Base-by-base conservation (phyloP, 92 coral and sea anemone species). In the Diadumene lineata region DNA sequence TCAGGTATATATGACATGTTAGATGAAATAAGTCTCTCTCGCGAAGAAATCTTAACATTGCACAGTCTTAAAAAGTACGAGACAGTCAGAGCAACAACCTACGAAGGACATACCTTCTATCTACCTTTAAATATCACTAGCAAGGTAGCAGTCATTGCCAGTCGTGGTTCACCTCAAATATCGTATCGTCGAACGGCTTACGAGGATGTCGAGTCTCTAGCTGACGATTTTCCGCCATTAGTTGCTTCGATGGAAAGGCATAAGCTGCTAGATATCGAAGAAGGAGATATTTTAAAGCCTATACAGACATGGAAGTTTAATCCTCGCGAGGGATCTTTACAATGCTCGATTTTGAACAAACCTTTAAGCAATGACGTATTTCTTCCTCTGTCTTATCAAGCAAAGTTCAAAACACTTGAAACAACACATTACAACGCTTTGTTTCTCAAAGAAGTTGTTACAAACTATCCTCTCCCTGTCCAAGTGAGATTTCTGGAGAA, bases 261-360 rank as follows among this genome's bases (percentile, higher is more conserved):
- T 23, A 43, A 57, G n/a, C 27, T 48, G 26, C 50, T 79, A 26
- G 43, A 46, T 0, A 34, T 79, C 33, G 32, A 79, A 11, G 50
- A 27, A 1, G 84, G 84, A 26, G 84, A 70, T 64, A 32, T 79
- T 60, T 56, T 79, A 1, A 66, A 70, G 18, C 75, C 68, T 15
- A n/a, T 57, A 8, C 19, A 46, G 19, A 21, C 25, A 27, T 53
- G 67, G 61, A 27, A 23, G 0, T 23, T 71, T 15, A 63, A 26
- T 9, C 75, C 75, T 17, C 34, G 60, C 26, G 64, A 70, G 29
- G 26, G 43, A 1, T 31, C 1, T 53, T 15, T 70, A 24, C 56
- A 29, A 22, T 70, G 75, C 30, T 19, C 31, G 31, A 24, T 48
- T 13, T 30, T 58, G 27, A 53, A 53, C 64, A 73, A 73, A 29